Evolutionary conservation across 2,888 invertebrate genomes (phyloP).

Genomic region (Emesis furor): DNA sequence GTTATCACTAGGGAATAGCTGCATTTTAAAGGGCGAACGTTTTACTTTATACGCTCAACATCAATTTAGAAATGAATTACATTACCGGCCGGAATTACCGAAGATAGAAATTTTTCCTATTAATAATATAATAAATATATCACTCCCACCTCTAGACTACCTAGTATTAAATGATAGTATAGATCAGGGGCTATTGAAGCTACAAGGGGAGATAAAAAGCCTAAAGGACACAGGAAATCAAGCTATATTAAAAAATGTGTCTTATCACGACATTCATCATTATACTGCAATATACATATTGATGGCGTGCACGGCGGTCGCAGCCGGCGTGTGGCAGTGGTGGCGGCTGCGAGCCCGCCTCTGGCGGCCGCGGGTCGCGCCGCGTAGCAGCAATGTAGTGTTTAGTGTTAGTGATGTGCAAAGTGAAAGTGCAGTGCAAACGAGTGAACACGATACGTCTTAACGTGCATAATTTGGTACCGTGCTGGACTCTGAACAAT

Average conservation of each 20-base stretch:
- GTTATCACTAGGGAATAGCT: neutral
- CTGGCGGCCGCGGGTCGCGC: neutral
- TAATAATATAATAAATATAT: neutral
- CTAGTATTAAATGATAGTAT: neutral
- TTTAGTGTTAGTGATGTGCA: neutral
- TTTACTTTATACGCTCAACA: neutral
- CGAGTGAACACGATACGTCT: neutral
- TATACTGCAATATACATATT: neutral
- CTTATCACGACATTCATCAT: slow-evolving; percentile 6
- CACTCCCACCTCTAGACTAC: neutral
- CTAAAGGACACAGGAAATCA: neutral
- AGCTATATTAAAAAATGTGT: neutral
- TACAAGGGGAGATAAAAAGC: neutral
- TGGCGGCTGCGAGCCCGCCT: neutral
- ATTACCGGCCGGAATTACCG: neutral
- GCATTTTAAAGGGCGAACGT: neutral
- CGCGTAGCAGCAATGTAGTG: neutral
- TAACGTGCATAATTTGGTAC: neutral
- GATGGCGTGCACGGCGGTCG: neutral
- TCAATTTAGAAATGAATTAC: neutral
- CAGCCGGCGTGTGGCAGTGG: neutral
- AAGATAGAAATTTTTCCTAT: neutral
- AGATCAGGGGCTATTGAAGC: neutral
- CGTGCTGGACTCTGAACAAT: neutral
- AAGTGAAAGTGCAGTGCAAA: neutral